Base-by-base conservation (phyloP, 2,113 vertebrate genomes). In the Conger conger region DNA sequence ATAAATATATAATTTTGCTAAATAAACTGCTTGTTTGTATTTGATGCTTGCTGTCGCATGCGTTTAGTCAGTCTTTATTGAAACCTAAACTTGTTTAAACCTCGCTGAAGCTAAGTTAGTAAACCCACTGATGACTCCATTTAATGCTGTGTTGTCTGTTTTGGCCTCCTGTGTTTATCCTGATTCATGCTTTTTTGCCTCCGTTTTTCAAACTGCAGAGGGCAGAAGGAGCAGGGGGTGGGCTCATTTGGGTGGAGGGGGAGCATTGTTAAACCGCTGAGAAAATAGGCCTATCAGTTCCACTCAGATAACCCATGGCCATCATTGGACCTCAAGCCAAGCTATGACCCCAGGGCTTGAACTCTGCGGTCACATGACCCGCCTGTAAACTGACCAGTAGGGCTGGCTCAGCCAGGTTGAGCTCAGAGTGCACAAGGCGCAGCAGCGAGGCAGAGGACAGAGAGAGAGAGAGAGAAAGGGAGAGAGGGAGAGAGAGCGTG, bases 311-410 rank as follows among this genome's bases (percentile, higher is more conserved):
- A 96, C 95, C 96, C 95, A 94, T 95, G 88, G 94, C 94, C 96
- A 96, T 96, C 96, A 97, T 96, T 95, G 93, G 95, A 95, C 94
- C 95, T 95, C 92, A 91, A 95, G 93, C 95, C 94, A 94, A 95
- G 91, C 93, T 87, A 92, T 97, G 97, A 98, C 97, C 97, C 95
- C 94, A 90, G 96, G 95, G 97, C 95, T 96, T 97, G 97, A 97
- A 97, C 97, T 97, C 95, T 94, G 91, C 81, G 89, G 93, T 97
- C 97, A 98, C 95, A 96, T 98, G 97, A 97, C 96, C 91, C 60
- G 94, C 94, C 95, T 93, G 96, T 97, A 96, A 97, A 96, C 94
- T 97, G 97, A 97, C 96, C 96, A 96, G 95, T 93, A 92, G 94
- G 93, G 94, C 90, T 89, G 81, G 89, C 87, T 30, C 88, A 93